Base-by-base conservation (phyloP, 2,113 vertebrate species). In the Onychorhynchus coronatus region DNA sequence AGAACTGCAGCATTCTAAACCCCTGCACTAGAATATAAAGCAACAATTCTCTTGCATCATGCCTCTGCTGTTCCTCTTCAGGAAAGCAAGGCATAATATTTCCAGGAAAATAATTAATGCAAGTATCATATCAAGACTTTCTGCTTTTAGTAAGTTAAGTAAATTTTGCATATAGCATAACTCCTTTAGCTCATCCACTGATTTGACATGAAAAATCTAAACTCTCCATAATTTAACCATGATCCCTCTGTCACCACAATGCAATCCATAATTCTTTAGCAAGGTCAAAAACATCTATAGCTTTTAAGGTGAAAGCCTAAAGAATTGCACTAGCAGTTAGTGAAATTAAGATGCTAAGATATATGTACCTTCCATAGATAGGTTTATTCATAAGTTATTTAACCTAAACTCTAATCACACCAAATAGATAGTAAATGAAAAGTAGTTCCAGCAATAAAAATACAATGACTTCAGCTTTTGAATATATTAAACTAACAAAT, bases 401-500 rank as follows among this genome's bases (percentile, higher is more conserved):
- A 84, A 73, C 30, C 53, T 95, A 85, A 70, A 88, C 28, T 56
- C 90, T 88, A 93, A 71, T 87, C 56, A 41, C 84, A 88, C n/a
- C 71, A 52, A 71, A 77, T 8, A 88, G 93, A 83, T 85, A 44
- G 65, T 8, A 84, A 92, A 91, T 41, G 56, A 93, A 88, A 89
- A 78, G 42, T 23, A 78, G 66, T 67, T 79, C 88, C 79, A 82
- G 56, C 44, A 18, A 93, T 41, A 74, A 89, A 79, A 88, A 67
- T 5, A 15, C 20, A 93, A 84, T 27, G 94, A 93, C 46, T 88
- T 96, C 77, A 53, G 17, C 83, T 95, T 76, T 91, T 81, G 84
- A 75, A 67, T 33, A 83, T 93, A 68, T 92, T 65, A 94, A 96
- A 93, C 70, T 87, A 95, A 74, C 84, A 63, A 95, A 95, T 9